phyloP scores from a whole-genome alignment of 2,113 vertebrate species.

The Pyrgilauda ruficollis region DNA sequence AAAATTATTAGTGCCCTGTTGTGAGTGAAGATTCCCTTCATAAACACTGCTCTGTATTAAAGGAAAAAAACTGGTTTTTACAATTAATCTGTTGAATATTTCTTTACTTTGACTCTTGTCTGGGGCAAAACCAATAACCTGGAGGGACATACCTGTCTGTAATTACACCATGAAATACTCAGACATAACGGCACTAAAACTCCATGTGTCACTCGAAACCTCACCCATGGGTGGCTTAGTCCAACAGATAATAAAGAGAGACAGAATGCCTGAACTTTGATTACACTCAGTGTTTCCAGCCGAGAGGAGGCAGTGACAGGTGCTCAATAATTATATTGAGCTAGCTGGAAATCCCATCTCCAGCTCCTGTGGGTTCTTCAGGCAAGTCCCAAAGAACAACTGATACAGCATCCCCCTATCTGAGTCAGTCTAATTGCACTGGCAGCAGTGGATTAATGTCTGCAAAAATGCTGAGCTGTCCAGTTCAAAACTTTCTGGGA shows the following conservation, averaged over 20 bases:
- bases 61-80: background rate
- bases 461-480: background rate
- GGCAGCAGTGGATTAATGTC: background rate
- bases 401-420: background rate
- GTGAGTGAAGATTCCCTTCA: background rate
- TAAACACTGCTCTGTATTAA: background rate
- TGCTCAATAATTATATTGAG: background rate
- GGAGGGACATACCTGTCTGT: background rate
- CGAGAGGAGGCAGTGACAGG: background rate
- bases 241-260: background rate
- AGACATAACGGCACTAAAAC: background rate
- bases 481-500: background rate
- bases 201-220: background rate
- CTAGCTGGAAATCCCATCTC: background rate
- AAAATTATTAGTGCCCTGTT: background rate
- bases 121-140: background rate
- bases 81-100: background rate
- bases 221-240: background rate
- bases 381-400: background rate
- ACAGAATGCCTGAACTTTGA: background rate
- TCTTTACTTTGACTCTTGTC: background rate
- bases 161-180: background rate
- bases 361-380: background rate
- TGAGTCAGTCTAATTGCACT: background rate
- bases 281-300: background rate